Percentiles rank a stretch among this genome's conserved stretches.
These are phyloP conservation scores for Trichechus manatus DNA, from an alignment of 2,113 vertebrate species.

Conservation along the genomic window DNA sequence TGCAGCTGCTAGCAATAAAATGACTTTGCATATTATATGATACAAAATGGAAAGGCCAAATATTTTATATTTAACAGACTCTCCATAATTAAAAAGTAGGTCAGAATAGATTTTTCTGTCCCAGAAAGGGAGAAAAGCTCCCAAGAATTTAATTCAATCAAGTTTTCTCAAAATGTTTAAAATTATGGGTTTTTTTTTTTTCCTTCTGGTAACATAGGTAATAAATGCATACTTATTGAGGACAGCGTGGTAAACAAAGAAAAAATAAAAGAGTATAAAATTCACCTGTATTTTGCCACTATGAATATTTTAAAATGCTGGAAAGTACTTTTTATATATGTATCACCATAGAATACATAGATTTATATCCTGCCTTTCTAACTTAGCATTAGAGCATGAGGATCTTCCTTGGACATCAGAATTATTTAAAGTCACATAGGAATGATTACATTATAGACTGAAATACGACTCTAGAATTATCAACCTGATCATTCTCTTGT, in stretches of 20 bases:
- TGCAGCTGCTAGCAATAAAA: background rate
- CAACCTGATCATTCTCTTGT: background rate
- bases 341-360: background rate
- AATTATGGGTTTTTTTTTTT: background rate
- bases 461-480: background rate
- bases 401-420: background rate
- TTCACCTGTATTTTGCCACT: background rate
- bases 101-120: background rate
- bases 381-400: background rate
- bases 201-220: background rate
- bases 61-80: slow-evolving; percentile 35
- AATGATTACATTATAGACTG: background rate
- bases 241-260: background rate
- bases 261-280: slow-evolving; percentile 8
- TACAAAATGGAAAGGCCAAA: background rate
- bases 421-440: background rate
- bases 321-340: background rate
- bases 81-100: background rate
- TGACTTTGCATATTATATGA: slow-evolving; percentile 7
- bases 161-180: background rate
- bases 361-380: background rate
- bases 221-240: background rate
- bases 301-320: background rate
- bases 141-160: background rate
- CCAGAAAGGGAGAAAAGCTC: background rate